Base-by-base conservation (phyloP, 2,113 vertebrate genomes). In the Microcebus tavaratra region DNA sequence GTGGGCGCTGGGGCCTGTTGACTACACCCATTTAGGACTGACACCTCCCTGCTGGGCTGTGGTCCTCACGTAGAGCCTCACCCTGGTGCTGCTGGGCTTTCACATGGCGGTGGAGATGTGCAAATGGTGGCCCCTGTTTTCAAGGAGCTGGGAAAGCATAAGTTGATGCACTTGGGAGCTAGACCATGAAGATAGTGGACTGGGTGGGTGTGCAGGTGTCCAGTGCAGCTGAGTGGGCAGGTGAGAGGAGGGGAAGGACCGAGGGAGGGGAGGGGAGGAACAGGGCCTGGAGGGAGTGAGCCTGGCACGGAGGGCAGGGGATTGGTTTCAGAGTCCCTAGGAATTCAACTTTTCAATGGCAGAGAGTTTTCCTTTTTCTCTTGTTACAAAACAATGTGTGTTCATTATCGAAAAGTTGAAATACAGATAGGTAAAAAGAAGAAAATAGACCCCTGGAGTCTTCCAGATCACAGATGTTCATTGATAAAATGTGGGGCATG, bases 1-100 rank as follows among this genome's bases (percentile, higher is more conserved):
- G 39, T 25, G 27, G 39, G 36, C 39, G 1, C 36, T 27, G 21
- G 23, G 70, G 36, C 23, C 25, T 73, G 31, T 18, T 5, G 0
- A 4, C 63, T 34, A 12, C 29, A 34, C 29, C 13, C 5, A 2
- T 6, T 65, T 13, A 65, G 27, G 29, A 65, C 63, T 65, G 63
- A 25, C 63, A 20, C 29, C 29, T 31, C 31, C 67, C 65, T 67
- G 57, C 11, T 9, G 11, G 39, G 61, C 23, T 11, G 2, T 17
- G 0, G 0, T 55, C 63, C 6, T 50, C 23, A 2, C 2, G 5
- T 12, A 13, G 8, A 15, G 18, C 17, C 90, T 5, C 6, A 2
- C 59, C 59, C 59, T 63, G 59, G 59, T 4, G 6, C 59, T 29
- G 59, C 1, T 25, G 59, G 59, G 25, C 42, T 73, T 25, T 18